Evolutionary conservation across 2,113 vertebrate species (phyloP).

Genomic region (Oncorhynchus clarkii): DNA sequence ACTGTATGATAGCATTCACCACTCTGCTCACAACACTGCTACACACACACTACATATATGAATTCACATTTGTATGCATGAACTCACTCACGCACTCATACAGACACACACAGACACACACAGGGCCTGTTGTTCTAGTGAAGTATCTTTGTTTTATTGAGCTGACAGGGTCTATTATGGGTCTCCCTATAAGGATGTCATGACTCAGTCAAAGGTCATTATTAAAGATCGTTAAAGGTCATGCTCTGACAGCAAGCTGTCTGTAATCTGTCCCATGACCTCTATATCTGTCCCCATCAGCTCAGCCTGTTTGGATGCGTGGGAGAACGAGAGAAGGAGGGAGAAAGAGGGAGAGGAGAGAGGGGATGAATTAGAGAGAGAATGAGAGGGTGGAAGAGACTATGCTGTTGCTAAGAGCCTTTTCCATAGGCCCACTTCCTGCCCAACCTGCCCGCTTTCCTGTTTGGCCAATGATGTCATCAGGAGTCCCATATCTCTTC

Average conservation of each 20-base stretch:
- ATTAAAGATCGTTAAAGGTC: slow-evolving; percentile 22
- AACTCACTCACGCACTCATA: too few species aligned
- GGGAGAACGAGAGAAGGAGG: not conserved
- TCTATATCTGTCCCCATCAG: not conserved
- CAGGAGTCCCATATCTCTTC: slow-evolving; percentile 18
- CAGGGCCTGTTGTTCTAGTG: slow-evolving; percentile 25
- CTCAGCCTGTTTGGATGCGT: not conserved
- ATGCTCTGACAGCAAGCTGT: too few species aligned
- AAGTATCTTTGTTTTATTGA: slow-evolving; percentile 11
- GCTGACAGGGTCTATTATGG: not conserved
- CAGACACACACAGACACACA: slow-evolving; percentile 10
- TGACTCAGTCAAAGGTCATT: slow-evolving; percentile 31
- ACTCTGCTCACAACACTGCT: slow-evolving; percentile 13
- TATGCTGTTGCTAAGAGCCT: slow-evolving; percentile 19
- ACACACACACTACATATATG: not conserved
- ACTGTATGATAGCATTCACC: not conserved
- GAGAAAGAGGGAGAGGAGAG: too few species aligned
- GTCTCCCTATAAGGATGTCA: slow-evolving; percentile 18
- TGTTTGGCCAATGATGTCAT: slow-evolving; percentile 66
- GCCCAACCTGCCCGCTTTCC: slow-evolving; percentile 55
- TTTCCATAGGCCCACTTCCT: slow-evolving; percentile 61
- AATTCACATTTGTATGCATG: too few species aligned
- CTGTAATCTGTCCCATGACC: not conserved
- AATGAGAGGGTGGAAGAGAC: not conserved
- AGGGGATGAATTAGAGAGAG: too few species aligned